phyloP scores from a whole-genome alignment of 2,888 invertebrate species.

The Pandemis heparana region DNA sequence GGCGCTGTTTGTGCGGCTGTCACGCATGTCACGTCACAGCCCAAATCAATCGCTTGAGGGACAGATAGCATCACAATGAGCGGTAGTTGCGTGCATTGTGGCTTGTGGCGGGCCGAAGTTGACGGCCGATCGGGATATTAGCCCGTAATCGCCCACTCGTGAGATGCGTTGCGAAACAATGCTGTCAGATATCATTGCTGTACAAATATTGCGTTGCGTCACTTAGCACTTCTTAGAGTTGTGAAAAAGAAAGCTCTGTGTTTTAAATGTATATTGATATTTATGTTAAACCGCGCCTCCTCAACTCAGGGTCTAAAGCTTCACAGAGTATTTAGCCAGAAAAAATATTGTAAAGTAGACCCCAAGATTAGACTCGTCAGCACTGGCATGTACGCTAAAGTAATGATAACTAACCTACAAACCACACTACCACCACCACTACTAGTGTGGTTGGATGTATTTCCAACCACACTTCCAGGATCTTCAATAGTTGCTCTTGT shows the following conservation, averaged over 20 bases:
- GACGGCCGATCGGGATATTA: conserved; percentile 26
- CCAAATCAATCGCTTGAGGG: conserved; percentile 15
- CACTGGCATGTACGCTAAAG: no score
- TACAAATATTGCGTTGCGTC: not conserved
- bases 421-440: no score
- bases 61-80: conserved; percentile 39
- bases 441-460: no score
- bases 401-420: no score
- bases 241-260: not conserved
- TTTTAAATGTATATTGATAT: not conserved
- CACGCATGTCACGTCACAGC: conserved; percentile 35
- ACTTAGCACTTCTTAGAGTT: not conserved
- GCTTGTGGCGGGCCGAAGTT: conserved; percentile 31
- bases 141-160: conserved; percentile 23
- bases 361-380: no score
- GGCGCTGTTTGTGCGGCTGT: conserved; percentile 40
- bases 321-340: no score
- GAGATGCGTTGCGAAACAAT: conserved; percentile 18
- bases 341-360: no score
- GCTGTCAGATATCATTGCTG: conserved; percentile 8
- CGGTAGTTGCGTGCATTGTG: conserved; percentile 37
- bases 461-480: no score
- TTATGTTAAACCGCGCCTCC: no score
- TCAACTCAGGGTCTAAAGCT: no score
- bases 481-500: no score